Conservation (phyloP, 2,797 vertebrate genomes). For the Fratercula arctica region DNA sequence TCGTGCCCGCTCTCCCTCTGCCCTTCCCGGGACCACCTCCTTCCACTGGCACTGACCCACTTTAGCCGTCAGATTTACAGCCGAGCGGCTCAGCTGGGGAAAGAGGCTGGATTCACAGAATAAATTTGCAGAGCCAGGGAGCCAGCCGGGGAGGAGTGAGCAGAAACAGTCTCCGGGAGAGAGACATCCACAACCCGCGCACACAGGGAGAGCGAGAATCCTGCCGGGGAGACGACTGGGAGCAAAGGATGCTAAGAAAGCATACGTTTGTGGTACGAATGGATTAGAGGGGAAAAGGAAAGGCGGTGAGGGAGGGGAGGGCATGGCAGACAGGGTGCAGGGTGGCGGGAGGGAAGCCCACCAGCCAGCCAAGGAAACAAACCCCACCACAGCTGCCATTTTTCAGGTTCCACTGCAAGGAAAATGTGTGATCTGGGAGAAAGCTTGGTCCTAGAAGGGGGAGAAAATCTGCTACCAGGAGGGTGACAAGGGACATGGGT, state of each 20-base stretch:
- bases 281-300: neutral
- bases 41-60: neutral
- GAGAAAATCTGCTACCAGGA: neutral
- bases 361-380: neutral
- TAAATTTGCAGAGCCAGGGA: neutral
- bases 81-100: neutral
- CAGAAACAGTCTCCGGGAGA: neutral
- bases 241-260: neutral
- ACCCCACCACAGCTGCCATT: neutral
- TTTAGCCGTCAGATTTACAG: neutral
- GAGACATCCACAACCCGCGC: neutral
- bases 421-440: neutral
- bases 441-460: neutral
- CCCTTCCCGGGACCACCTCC: neutral
- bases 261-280: fast-evolving
- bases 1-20: neutral
- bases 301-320: neutral
- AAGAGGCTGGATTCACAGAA: neutral
- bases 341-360: neutral
- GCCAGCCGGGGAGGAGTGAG: neutral
- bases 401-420: neutral
- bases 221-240: neutral
- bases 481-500: neutral
- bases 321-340: neutral
- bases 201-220: neutral